These are phyloP conservation scores for Apodemia mormo DNA, from an alignment of 2,888 invertebrate genomes.

Conservation along the genomic window DNA sequence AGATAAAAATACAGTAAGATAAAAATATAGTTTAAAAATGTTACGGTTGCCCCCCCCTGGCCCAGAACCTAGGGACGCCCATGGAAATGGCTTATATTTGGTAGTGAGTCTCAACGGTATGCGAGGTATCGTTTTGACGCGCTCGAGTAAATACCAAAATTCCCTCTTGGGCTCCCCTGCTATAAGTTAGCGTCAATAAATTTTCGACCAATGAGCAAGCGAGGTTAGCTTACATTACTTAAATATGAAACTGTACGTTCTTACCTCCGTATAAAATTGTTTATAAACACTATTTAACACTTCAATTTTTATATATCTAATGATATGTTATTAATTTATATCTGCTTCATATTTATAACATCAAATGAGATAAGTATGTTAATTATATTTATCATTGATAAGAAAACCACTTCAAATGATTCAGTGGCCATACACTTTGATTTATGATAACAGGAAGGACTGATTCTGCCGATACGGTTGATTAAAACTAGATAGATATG, in stretches of 20 bases:
- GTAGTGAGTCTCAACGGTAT: too few species aligned
- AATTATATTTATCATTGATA: background rate
- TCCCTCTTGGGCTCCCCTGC: too few species aligned
- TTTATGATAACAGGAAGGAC: slow-evolving; percentile 4
- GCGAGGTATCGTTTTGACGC: too few species aligned
- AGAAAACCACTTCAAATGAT: background rate
- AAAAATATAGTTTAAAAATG: too few species aligned
- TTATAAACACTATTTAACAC: background rate
- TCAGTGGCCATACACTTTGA: background rate
- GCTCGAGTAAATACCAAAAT: too few species aligned
- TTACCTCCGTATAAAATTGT: background rate
- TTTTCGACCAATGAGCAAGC: too few species aligned
- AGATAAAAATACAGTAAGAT: too few species aligned
- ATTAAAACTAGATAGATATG: background rate
- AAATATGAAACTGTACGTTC: background rate
- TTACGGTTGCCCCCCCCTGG: too few species aligned
- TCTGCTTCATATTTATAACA: background rate
- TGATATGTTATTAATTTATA: background rate
- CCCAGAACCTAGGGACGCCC: too few species aligned
- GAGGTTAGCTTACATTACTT: too few species aligned
- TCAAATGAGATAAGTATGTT: background rate
- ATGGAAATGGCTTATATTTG: too few species aligned
- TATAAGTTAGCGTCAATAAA: too few species aligned
- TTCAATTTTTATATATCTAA: background rate
- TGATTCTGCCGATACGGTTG: slow-evolving; percentile 4